Percentiles rank a stretch among this genome's conserved stretches.
Evolutionary conservation across 2,797 vertebrate genomes (phyloP).

Genomic region (Sphenopsis melanotis): DNA sequence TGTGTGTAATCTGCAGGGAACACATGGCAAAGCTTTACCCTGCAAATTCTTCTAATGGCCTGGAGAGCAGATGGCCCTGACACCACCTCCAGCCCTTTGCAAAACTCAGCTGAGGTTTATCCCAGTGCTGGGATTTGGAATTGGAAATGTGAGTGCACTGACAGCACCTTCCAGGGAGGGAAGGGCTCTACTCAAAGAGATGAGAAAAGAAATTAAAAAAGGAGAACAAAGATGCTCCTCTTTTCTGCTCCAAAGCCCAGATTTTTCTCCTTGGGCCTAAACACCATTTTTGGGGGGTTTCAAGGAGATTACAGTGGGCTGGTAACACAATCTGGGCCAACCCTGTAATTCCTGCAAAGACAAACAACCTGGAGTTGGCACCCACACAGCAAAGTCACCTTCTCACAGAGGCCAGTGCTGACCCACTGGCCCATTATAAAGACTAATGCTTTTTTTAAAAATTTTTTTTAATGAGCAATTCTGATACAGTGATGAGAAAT

Average conservation of each 20-base stretch:
- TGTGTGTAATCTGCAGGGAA: constrained; percentile 39
- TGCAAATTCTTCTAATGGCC: constrained; percentile 30
- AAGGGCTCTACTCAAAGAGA: background rate
- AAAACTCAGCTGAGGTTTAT: background rate
- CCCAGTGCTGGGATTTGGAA: background rate
- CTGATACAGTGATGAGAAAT: background rate
- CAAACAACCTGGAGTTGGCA: background rate
- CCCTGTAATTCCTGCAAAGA: background rate
- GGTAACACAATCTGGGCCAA: background rate
- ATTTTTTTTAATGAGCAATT: background rate
- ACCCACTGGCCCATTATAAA: background rate
- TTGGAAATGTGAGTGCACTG: fast-evolving
- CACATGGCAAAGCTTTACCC: constrained; percentile 50
- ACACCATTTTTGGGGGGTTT: fast-evolving
- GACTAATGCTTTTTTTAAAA: fast-evolving
- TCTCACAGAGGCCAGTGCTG: background rate
- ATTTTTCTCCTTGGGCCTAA: background rate
- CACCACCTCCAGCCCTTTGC: background rate
- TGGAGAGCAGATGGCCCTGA: constrained; percentile 42
- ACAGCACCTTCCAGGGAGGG: background rate
- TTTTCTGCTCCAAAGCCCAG: background rate
- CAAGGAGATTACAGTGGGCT: background rate
- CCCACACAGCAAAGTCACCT: background rate
- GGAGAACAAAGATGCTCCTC: background rate
- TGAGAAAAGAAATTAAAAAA: background rate